Evolutionary conservation across 2,113 vertebrate species (phyloP), one percentile per base, ranked within the genome.

Genomic region (Pomatorhinus ruficollis): DNA sequence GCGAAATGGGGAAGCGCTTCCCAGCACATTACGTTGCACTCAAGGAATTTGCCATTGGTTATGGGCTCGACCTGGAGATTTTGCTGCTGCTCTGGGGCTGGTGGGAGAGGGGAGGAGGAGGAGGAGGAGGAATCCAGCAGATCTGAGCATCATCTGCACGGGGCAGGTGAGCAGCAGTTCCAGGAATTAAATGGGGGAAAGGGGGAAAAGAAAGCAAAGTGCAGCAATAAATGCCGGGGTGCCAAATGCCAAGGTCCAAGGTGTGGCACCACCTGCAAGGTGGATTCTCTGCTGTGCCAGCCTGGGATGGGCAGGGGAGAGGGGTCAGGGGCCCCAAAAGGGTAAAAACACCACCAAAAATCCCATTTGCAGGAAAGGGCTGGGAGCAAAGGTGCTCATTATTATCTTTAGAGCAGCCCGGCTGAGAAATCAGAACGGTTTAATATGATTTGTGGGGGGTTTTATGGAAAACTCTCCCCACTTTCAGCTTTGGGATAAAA

Each of bases 31-130:
- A 96, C 94, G 89, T 96, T 16, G 65, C 18, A 1, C 93, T 94
- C 12, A 0, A 95, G 90, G 96, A 97, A 97, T 96, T 96, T 82
- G 84, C 96, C 93, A 91, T 96, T 95, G 94, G 94, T 91, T 85
- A 20, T 70, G 83, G 88, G 88, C 90, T 91, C 13, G 1, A 70
- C 8, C 50, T 81, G 91, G 76, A 83, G 72, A 21, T 77, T 69
- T 57, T 10, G 49, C 90, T 83, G 77, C 90, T 87, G 68, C 65
- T 91, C 49, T 3, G 1, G 74, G n/a, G 87, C 61, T 77, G 84
- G 14, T 27, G 90, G 69, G 72, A 95, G 68, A 80, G 42, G 22
- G 53, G 39, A 77, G 68, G 78, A 72, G 68, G 78, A 72, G 40
- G 54, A 77, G 37, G 49, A 78, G 37, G 59, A 64, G 9, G 24